These are phyloP conservation scores for Enteromius radiatus DNA, from an alignment of 2,797 vertebrate genomes.

Conservation along the genomic window DNA sequence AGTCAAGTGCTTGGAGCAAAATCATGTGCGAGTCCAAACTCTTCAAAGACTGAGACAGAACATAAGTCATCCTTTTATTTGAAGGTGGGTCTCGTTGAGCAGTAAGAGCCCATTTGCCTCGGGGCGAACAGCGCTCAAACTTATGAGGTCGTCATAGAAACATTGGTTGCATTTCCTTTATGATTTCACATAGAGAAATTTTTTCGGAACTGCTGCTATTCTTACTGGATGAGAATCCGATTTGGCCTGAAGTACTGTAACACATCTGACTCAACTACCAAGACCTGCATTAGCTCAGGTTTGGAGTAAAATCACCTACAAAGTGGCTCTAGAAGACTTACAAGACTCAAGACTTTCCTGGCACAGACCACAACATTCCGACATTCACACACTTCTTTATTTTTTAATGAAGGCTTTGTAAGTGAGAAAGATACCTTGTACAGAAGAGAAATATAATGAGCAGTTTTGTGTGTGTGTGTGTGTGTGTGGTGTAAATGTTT, in stretches of 20 bases:
- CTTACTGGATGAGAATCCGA: not conserved
- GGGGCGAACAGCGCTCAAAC: conserved; percentile 1
- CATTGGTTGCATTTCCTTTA: conserved; percentile 11
- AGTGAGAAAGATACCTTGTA: conserved; percentile 26
- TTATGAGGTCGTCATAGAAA: conserved; percentile 20
- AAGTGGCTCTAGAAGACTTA: not conserved
- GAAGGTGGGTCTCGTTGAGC: conserved; percentile 2
- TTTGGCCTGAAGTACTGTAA: not conserved
- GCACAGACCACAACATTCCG: conserved; percentile 9
- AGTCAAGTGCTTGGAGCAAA: conserved; percentile 24
- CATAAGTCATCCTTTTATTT: conserved; percentile 12
- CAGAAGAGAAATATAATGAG: conserved; percentile 29
- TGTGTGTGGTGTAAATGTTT: conserved; percentile 29
- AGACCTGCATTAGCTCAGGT: not conserved
- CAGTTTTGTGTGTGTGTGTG: conserved; percentile 20
- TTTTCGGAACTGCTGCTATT: not conserved
- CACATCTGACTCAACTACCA: not conserved
- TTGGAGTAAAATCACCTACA: not conserved
- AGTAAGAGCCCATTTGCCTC: not conserved
- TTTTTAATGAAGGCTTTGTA: conserved; percentile 16
- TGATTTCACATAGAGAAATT: not conserved
- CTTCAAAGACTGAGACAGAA: conserved; percentile 22
- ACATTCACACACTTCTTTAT: conserved; percentile 10
- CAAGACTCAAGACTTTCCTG: not conserved
- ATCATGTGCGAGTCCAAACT: not conserved